Conservation (phyloP, 92 coral and sea anemone species). For the Umimayanthus chanpuru region DNA sequence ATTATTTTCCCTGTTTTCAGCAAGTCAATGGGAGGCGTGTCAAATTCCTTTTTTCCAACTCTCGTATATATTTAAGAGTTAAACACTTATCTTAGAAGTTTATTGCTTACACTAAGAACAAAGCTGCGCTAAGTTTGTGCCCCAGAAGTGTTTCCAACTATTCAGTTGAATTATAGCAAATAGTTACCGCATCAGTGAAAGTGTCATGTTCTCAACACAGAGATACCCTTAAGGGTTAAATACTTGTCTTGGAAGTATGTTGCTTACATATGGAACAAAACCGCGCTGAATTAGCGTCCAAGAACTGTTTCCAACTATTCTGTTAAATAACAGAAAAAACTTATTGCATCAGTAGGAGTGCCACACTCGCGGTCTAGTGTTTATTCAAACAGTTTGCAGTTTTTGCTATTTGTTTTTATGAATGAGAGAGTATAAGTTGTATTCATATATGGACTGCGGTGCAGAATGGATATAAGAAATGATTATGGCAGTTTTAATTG, state of each 20-base stretch:
- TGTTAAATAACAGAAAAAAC: background rate
- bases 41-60: background rate
- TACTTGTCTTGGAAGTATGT: no score
- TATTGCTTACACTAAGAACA: background rate
- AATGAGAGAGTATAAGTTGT: no score
- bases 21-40: background rate
- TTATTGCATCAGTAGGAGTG: background rate
- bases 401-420: no score
- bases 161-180: background rate
- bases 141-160: background rate
- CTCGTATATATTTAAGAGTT: background rate
- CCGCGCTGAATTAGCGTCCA: background rate
- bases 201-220: background rate
- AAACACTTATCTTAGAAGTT: no score
- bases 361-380: background rate
- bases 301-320: background rate
- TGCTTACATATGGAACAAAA: background rate
- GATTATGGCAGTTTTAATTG: no score
- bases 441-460: no score
- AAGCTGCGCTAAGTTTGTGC: background rate
- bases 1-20: no score
- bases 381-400: no score
- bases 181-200: no score
- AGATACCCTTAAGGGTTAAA: background rate
- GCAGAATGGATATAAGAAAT: no score